Conservation (phyloP, 37 sponge, comb jelly and placozoan species). For the Beroe ovata region DNA sequence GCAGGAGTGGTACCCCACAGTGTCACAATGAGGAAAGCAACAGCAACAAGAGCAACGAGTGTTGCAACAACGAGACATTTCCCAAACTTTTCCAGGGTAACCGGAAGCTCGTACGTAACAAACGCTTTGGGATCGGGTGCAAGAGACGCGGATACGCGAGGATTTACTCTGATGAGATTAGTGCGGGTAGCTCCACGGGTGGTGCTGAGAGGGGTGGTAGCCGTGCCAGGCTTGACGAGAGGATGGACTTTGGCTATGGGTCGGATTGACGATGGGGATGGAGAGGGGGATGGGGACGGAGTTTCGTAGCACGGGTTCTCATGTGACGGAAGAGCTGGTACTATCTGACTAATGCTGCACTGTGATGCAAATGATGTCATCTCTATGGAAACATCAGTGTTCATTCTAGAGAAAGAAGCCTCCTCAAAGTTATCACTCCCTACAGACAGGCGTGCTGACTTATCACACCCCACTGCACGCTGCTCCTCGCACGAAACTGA, state of each 20-base stretch:
- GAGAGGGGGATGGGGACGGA: background rate
- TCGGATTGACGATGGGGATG: background rate
- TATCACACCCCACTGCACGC: too few relatives aligned
- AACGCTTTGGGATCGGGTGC: background rate
- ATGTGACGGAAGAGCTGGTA: background rate
- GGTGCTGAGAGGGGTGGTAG: too few relatives aligned
- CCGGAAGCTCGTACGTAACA: background rate
- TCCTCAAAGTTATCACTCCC: background rate
- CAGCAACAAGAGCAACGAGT: background rate
- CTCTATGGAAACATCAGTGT: background rate
- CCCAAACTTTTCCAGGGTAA: background rate
- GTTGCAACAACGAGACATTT: background rate
- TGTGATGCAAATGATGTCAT: background rate
- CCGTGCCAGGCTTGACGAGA: too few relatives aligned
- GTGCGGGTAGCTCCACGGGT: background rate
- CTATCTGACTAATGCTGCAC: background rate
- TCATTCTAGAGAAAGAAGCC: background rate
- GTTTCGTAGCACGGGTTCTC: background rate
- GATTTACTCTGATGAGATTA: background rate
- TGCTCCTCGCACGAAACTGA: too few relatives aligned
- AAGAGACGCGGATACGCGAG: background rate
- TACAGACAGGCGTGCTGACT: too few relatives aligned
- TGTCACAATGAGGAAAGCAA: conserved; percentile 4
- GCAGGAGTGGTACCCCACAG: background rate
- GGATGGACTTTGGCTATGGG: too few relatives aligned